phyloP scores from a whole-genome alignment of 2,888 invertebrate genomes.

The Atethmia centrago region DNA sequence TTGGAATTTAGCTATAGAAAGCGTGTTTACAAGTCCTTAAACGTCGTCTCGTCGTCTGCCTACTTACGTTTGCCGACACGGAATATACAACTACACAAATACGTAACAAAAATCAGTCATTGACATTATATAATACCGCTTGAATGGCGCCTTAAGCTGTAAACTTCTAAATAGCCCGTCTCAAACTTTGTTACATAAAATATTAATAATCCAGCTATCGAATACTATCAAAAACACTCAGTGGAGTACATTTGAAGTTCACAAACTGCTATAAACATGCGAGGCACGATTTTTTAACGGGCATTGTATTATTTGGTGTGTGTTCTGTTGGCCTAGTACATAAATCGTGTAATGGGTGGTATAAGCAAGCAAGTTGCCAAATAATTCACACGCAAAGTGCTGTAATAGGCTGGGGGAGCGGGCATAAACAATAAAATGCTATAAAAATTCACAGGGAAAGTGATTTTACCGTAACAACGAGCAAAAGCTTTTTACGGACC shows the following conservation, averaged over 20 bases:
- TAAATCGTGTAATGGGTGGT: constrained; percentile 84
- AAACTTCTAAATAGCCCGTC: constrained; percentile 12
- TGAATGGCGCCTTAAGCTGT: constrained; percentile 4
- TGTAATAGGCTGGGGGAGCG: constrained; percentile 79
- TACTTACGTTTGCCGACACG: neutral
- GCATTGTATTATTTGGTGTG: constrained; percentile 65
- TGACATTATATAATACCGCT: constrained; percentile 30
- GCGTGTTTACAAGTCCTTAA: constrained; percentile 15
- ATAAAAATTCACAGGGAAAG: constrained; percentile 81
- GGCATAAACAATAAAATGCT: constrained; percentile 85
- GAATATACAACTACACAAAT: constrained; percentile 5
- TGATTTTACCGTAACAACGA: constrained; percentile 71
- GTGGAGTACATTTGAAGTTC: constrained; percentile 39
- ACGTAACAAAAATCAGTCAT: constrained; percentile 22
- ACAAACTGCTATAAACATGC: constrained; percentile 57
- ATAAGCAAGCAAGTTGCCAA: constrained; percentile 80
- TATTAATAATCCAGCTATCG: constrained; percentile 47
- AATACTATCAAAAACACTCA: constrained; percentile 42
- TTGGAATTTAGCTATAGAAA: constrained; percentile 35
- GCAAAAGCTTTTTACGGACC: constrained; percentile 61
- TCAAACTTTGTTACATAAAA: constrained; percentile 35
- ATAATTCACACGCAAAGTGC: constrained; percentile 86
- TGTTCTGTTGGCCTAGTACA: constrained; percentile 70
- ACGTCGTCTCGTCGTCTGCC: neutral
- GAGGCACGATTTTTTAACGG: constrained; percentile 63